Evolutionary conservation across 2,113 vertebrate species (phyloP), one percentile per base, ranked within the genome.

Genomic region (Rafetus swinhoei): DNA sequence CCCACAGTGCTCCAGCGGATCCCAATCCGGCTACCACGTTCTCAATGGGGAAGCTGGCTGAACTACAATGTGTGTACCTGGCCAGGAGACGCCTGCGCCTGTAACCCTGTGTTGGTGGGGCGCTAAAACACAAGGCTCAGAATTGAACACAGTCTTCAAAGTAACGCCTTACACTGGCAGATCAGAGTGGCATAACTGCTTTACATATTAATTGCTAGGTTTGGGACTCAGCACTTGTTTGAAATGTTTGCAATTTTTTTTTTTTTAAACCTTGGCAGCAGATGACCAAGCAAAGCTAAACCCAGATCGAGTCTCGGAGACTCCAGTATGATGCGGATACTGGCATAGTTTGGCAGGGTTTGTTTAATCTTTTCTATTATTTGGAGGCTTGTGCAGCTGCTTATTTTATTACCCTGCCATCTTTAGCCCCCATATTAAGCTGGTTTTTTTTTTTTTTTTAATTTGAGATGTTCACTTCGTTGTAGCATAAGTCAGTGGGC

Each of bases 381-480:
- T 97, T 96, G 95, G 74, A 95, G 72, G 82, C 55, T 81, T 97
- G 97, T 96, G 74, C 87, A 82, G 95, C 94, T 77, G 79, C 87
- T 94, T 92, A 90, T 96, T 94, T 94, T 96, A 96, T 96, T 97
- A 93, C 92, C 55, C 95, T 97, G 95, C 96, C 92, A 93, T 96
- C 95, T 96, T 97, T 95, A 92, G n/a, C n/a, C n/a, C n/a, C n/a
- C n/a, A n/a, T n/a, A n/a, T n/a, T n/a, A n/a, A n/a, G n/a, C n/a
- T n/a, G 19, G 88, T 90, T 13, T 65, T 45, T 88, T 96, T 45
- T 45, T 45, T 45, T 45, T 45, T 45, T 45, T 45, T 45, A 45
- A 45, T 94, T 95, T 97, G 92, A 98, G 97, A 94, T 96, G 93
- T 97, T 97, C 96, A 96, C 97, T 97, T 96, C 97, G 85, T 79